These are phyloP conservation scores for Fulica atra DNA, from an alignment of 2,113 vertebrate species.

Conservation along the genomic window DNA sequence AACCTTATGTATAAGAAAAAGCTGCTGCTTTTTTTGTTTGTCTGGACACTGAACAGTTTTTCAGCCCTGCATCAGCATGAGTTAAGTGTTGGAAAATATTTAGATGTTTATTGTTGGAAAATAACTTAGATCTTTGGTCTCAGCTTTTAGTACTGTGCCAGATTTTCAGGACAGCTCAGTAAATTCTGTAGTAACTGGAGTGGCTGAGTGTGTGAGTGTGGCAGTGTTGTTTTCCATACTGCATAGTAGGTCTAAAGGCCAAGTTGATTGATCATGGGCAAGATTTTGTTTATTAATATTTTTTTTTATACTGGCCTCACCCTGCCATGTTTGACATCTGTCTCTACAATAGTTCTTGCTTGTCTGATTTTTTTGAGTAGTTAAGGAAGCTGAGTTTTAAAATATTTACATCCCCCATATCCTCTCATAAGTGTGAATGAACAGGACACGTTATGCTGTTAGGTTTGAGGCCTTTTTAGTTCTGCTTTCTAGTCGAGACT, in stretches of 20 bases:
- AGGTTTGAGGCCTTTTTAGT: background rate
- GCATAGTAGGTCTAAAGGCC: background rate
- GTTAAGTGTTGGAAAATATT: background rate
- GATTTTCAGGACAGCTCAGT: background rate
- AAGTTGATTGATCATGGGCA: background rate
- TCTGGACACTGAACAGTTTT: background rate
- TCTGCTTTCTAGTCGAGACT: background rate
- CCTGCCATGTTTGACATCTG: background rate
- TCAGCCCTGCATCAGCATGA: background rate
- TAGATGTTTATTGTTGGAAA: background rate
- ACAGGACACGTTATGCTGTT: background rate
- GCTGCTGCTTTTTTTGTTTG: background rate
- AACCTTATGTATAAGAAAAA: background rate
- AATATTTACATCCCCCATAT: background rate
- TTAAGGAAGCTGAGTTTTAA: background rate
- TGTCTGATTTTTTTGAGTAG: background rate
- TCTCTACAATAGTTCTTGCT: background rate
- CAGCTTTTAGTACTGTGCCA: background rate
- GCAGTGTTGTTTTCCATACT: background rate
- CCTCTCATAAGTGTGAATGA: background rate
- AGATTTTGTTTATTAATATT: background rate
- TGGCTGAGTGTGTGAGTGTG: background rate
- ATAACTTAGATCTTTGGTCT: background rate
- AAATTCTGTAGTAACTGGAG: background rate
- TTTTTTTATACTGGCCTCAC: background rate